Percentiles rank a stretch among this genome's conserved stretches.
phyloP scores from a whole-genome alignment of 2,113 vertebrate species.

The Piaya cayana region DNA sequence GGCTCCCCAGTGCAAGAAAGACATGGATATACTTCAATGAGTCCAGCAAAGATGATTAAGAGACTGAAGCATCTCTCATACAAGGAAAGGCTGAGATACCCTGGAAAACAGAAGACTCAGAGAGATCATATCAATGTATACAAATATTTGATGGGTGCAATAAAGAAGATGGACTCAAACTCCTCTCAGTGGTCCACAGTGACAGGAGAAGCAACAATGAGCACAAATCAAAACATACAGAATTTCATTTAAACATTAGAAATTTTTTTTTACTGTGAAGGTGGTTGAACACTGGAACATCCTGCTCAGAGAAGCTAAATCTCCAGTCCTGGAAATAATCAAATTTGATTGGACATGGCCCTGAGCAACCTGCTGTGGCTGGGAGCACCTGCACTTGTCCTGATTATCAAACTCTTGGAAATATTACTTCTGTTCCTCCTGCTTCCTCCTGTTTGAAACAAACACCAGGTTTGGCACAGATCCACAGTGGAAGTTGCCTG shows the following conservation, averaged over 20 bases:
- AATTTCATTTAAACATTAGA: background rate
- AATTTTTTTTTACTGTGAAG: background rate
- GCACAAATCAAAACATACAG: background rate
- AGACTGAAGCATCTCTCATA: background rate
- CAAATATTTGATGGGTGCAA: background rate
- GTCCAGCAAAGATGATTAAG: background rate
- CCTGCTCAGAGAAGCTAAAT: background rate
- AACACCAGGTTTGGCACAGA: background rate
- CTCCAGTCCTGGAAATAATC: background rate
- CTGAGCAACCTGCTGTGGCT: background rate
- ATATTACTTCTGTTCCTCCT: background rate
- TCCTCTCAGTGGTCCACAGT: background rate
- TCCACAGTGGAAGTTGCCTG: background rate
- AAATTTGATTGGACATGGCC: fast-evolving
- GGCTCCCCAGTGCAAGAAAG: background rate
- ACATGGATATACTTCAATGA: background rate
- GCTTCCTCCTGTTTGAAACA: background rate
- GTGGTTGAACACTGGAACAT: background rate
- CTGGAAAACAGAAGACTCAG: background rate
- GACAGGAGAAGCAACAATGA: too few species aligned
- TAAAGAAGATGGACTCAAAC: background rate
- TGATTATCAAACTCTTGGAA: background rate
- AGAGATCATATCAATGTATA: background rate
- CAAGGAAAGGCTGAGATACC: background rate
- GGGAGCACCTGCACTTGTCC: background rate